Evolutionary conservation across 2,888 invertebrate genomes (phyloP).

Genomic region (Branchellion lobata): DNA sequence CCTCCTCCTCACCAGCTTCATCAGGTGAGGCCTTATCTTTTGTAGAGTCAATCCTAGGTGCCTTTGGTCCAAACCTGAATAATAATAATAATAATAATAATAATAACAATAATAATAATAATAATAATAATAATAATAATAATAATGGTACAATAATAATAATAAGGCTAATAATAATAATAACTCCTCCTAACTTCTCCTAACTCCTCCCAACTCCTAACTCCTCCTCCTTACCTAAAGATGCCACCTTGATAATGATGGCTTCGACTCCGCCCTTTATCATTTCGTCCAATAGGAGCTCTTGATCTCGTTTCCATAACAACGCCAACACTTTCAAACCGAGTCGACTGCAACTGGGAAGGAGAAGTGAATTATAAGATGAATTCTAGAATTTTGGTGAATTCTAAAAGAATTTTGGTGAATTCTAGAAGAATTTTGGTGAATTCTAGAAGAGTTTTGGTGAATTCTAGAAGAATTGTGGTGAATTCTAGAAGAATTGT

Average conservation of each 20-base stretch:
- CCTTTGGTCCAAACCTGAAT: constrained; percentile 73
- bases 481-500: too few relatives aligned
- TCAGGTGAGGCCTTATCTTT: constrained; percentile 82
- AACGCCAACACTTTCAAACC: constrained; percentile 85
- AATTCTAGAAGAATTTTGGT: too few relatives aligned
- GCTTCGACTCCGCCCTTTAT: constrained; percentile 87
- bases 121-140: constrained; percentile 47
- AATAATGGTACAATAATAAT: neutral
- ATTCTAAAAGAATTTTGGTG: too few relatives aligned
- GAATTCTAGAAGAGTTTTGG: too few relatives aligned
- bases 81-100: too few relatives aligned
- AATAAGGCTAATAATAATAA: neutral
- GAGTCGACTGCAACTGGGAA: constrained; percentile 79
- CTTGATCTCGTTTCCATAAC: constrained; percentile 93
- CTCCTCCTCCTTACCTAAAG: constrained; percentile 66
- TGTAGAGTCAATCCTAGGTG: constrained; percentile 83
- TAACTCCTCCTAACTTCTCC: too few relatives aligned
- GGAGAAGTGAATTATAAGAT: too few relatives aligned
- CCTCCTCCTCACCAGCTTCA: constrained; percentile 71
- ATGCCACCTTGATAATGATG: constrained; percentile 94
- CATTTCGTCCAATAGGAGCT: constrained; percentile 92
- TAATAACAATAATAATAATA: too few relatives aligned
- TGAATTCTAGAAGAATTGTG: too few relatives aligned
- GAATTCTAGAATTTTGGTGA: too few relatives aligned
- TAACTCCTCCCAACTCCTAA: too few relatives aligned